phyloP scores from a whole-genome alignment of 1,140 invertebrate species.

The Maconellicoccus hirsutus region DNA sequence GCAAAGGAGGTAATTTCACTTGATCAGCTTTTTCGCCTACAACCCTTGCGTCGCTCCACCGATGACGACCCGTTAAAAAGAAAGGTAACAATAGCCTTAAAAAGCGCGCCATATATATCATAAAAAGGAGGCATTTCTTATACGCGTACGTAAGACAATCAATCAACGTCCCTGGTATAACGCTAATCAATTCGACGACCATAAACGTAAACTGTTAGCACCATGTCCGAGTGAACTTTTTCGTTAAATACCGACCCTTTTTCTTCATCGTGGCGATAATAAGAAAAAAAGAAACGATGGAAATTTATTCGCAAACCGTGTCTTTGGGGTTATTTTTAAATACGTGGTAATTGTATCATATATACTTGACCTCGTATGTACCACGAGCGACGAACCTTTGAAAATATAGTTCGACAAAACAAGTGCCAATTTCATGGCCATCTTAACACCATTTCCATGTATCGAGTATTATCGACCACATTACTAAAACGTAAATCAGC shows the following conservation, averaged over 20 bases:
- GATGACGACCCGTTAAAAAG: neutral
- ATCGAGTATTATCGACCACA: slow-evolving; percentile 1
- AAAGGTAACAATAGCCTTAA: neutral
- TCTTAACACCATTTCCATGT: neutral
- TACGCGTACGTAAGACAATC: neutral
- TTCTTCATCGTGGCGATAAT: no score
- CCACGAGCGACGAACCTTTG: neutral
- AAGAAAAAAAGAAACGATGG: no score
- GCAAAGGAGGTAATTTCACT: neutral
- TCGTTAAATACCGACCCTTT: neutral
- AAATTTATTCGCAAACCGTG: no score
- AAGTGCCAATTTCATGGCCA: slow-evolving; percentile 7
- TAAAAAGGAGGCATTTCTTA: neutral
- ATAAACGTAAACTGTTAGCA: neutral
- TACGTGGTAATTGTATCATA: no score
- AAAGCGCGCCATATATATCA: neutral
- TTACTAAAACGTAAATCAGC: neutral
- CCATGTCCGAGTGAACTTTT: neutral
- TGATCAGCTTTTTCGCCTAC: neutral
- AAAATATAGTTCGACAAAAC: neutral
- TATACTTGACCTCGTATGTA: no score
- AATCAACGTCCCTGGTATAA: neutral
- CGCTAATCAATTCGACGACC: slow-evolving; percentile 7
- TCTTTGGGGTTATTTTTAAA: no score
- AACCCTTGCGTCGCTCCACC: neutral